Percentiles rank a stretch among this genome's conserved stretches.
Conservation (phyloP, 2,888 invertebrate species). For the Scrobipalpa atriplicella region DNA sequence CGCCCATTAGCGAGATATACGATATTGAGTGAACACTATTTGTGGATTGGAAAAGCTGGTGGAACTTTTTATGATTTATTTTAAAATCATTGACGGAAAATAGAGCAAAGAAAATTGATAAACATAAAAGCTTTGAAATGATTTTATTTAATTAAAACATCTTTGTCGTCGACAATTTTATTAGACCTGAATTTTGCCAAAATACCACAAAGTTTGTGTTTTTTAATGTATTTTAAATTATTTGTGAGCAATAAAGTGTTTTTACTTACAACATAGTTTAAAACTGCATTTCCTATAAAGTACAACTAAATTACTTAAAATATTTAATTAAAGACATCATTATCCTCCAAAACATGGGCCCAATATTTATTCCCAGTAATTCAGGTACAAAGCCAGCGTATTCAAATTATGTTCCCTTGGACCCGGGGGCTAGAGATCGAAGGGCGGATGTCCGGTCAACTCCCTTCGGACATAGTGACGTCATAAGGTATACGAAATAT, state of each 20-base stretch:
- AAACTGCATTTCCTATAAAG: neutral
- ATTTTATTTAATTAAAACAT: too few relatives aligned
- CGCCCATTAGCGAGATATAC: slow-evolving; percentile 70
- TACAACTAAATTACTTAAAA: neutral
- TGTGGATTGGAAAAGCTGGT: slow-evolving; percentile 10
- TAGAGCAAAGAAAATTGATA: too few relatives aligned
- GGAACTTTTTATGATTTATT: neutral
- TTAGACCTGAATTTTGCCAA: too few relatives aligned
- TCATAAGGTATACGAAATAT: neutral
- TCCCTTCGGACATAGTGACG: slow-evolving; percentile 58
- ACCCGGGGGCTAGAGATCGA: slow-evolving; percentile 70
- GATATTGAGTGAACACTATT: slow-evolving; percentile 63
- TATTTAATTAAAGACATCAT: slow-evolving; percentile 6
- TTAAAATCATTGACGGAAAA: neutral
- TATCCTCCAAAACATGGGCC: neutral
- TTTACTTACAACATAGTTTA: too few relatives aligned
- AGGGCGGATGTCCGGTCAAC: slow-evolving; percentile 76
- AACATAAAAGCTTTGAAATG: too few relatives aligned
- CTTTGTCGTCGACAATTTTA: too few relatives aligned
- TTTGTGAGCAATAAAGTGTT: too few relatives aligned
- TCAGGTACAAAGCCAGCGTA: slow-evolving; percentile 48
- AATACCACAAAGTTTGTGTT: too few relatives aligned
- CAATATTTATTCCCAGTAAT: slow-evolving; percentile 28
- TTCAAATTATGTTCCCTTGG: slow-evolving; percentile 45
- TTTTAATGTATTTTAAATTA: too few relatives aligned